phyloP scores from a whole-genome alignment of 2,113 vertebrate genomes.

The Chrysochloris asiatica region DNA sequence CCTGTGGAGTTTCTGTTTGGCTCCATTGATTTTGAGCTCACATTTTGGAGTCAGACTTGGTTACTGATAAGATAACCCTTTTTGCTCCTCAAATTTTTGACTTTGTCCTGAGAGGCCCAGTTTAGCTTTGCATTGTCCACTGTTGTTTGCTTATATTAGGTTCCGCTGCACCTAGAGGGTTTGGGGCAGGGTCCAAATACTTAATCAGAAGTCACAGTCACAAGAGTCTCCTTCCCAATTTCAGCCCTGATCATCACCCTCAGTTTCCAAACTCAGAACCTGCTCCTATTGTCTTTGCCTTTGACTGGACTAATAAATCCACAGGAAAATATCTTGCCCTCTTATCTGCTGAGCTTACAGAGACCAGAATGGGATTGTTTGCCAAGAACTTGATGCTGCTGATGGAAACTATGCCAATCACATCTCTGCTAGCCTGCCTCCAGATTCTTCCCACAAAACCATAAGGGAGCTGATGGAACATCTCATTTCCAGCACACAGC shows the following conservation, averaged over 20 bases:
- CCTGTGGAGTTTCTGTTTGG: no score
- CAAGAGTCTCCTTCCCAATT: background rate
- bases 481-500: no score
- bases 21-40: accelerated
- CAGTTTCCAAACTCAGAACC: background rate
- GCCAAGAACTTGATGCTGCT: no score
- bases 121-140: no score
- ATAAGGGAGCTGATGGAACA: accelerated
- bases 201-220: background rate
- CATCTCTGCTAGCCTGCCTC: no score
- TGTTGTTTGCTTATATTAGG: background rate
- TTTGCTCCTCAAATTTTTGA: background rate
- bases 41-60: accelerated
- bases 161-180: background rate
- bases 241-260: accelerated
- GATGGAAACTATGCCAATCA: accelerated
- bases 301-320: background rate
- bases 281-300: no score
- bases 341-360: no score
- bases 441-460: no score
- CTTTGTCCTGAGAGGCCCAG: no score
- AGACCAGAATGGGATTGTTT: background rate
- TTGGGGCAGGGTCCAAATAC: no score
- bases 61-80: background rate
- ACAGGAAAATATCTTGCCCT: accelerated